Evolutionary conservation across 2,888 invertebrate species (phyloP), one percentile per base, ranked within the genome.

Genomic region (Thymelicus acteon): DNA sequence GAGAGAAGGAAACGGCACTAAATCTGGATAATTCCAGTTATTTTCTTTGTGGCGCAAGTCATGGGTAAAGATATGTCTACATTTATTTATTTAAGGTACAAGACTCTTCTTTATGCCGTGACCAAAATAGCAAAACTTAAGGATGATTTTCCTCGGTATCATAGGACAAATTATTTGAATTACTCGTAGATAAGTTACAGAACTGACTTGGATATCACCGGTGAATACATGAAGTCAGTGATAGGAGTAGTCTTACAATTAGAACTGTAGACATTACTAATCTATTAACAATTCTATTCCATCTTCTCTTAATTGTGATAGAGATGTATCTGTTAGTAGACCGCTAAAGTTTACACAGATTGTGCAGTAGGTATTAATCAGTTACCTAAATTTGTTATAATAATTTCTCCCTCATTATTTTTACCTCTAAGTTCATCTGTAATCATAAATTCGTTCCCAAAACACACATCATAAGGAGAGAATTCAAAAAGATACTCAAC

Each of bases 401-500:
- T 31, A 57, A 31, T 31, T 37, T 37, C 1, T 57, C 15, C 49
- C 6, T 49, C 7, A 8, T 15, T 15, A 61, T 19, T 49, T 49
- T 15, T 37, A 39, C 4, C 31, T 19, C 10, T n/a, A 52, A 39
- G n/a, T n/a, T 54, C 7, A 40, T 65, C 40, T 24, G 40, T 57
- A 54, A 65, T 54, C 54, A 24, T 65, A 44, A 65, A 64, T 40
- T 19, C 6, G 40, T 54, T 65, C 44, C 54, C n/a, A 40, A 65
- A 65, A 54, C 64, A 63, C 39, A 58, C 15, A 15, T 60, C 60
- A 60, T 40, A 60, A 39, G 40, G n/a, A 60, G 19, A 40, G 40
- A 40, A 40, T 40, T 62, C 54, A 49, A 64, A 64, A 47, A 62
- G 37, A 57, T 57, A 57, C 57, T 57, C 37, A 7, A 31, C 72